These are phyloP conservation scores for Euspilapteryx auroguttella DNA, from an alignment of 2,888 invertebrate genomes.

Conservation along the genomic window DNA sequence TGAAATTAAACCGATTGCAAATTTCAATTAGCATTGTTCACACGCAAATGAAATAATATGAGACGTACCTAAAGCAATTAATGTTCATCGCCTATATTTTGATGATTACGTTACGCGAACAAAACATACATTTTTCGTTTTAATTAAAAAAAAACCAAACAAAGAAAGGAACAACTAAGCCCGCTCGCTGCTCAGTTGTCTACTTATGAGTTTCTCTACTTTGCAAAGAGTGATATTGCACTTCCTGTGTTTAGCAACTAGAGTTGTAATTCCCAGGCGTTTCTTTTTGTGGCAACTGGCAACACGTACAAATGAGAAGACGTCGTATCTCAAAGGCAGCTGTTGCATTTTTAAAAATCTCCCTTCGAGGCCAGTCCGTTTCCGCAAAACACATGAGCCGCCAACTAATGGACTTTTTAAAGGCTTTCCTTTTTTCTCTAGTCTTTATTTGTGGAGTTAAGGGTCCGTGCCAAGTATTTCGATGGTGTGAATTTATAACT, in stretches of 20 bases:
- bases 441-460: no score
- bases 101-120: no score
- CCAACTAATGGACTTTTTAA: conserved; percentile 27
- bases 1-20: no score
- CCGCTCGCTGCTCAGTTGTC: no score
- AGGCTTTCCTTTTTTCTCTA: conserved; percentile 14
- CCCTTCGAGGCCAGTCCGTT: conserved; percentile 16
- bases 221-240: conserved; percentile 50
- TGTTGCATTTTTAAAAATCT: conserved; percentile 42
- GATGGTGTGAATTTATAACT: conserved; percentile 13
- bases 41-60: no score
- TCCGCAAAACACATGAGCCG: conserved; percentile 15
- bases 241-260: conserved; percentile 28
- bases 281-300: conserved; percentile 44
- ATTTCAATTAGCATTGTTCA: no score
- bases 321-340: conserved; percentile 33
- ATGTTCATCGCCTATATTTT: no score
- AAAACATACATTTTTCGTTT: no score
- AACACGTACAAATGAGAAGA: conserved; percentile 41
- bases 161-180: conserved; percentile 1
- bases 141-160: no score
- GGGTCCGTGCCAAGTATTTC: conserved; percentile 12
- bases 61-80: no score
- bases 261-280: conserved; percentile 51
- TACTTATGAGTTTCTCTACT: conserved; percentile 41